These are phyloP conservation scores for Caligus rogercresseyi DNA, from an alignment of 1,140 invertebrate species.

Conservation along the genomic window DNA sequence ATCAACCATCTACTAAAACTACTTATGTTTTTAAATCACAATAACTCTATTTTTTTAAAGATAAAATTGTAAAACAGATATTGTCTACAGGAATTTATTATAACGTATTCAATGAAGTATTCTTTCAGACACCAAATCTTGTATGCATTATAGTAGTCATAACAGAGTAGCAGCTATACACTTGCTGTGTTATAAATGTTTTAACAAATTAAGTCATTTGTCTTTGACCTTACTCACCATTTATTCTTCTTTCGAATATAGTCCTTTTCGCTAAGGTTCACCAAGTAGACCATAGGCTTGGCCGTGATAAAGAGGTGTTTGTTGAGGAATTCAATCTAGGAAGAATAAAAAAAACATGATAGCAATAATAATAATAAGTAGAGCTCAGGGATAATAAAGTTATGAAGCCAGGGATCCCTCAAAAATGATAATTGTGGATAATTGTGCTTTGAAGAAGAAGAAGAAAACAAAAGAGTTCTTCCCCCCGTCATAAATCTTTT, in stretches of 20 bases:
- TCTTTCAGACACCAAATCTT: no score
- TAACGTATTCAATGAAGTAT: no score
- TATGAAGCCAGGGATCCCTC: background rate
- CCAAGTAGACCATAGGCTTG: slow-evolving; percentile 91
- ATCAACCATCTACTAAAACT: no score
- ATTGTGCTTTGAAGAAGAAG: background rate
- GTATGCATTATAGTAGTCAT: no score
- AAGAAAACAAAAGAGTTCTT: background rate
- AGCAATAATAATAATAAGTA: slow-evolving; percentile 15
- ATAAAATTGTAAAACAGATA: no score
- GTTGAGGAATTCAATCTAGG: slow-evolving; percentile 88
- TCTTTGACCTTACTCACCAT: slow-evolving; percentile 24
- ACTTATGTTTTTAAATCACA: no score
- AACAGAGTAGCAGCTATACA: no score
- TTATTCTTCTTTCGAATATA: slow-evolving; percentile 98
- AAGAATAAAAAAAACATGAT: slow-evolving; percentile 26
- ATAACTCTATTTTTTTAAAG: no score
- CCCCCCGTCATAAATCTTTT: background rate
- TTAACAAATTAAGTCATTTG: no score
- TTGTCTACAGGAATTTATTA: no score
- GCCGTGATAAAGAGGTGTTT: slow-evolving; percentile 94
- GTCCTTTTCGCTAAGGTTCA: slow-evolving; percentile 95
- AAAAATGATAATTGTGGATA: background rate
- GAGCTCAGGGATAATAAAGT: background rate
- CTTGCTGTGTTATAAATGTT: no score